A percentile compares a stretch with the other conserved stretches of the same genome.
phyloP scores from a whole-genome alignment of 2,113 vertebrate genomes.

The mouse (Mus musculus) region DNA sequence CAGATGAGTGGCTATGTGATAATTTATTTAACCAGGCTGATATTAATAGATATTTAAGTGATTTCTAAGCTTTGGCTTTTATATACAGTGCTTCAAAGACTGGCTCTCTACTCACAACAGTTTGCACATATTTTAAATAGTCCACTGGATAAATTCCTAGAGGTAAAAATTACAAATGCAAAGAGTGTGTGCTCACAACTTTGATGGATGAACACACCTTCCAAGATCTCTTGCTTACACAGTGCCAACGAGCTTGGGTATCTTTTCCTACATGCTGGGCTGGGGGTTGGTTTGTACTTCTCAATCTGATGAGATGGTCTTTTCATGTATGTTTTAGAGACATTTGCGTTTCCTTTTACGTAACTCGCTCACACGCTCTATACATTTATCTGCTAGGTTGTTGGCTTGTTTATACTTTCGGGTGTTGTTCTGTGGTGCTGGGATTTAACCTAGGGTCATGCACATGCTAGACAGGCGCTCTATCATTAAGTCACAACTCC shows the following conservation, averaged over 20 bases:
- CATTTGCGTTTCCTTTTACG: background rate
- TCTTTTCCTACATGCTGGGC: background rate
- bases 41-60: background rate
- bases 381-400: background rate
- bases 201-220: background rate
- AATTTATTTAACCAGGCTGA: background rate
- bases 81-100: conserved; percentile 31
- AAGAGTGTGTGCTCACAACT: background rate
- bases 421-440: background rate
- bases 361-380: background rate
- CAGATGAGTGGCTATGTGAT: background rate
- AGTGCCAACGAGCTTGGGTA: background rate
- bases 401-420: background rate
- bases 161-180: conserved; percentile 49
- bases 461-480: background rate
- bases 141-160: conserved; percentile 10
- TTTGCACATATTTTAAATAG: conserved; percentile 18
- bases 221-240: too few relatives aligned
- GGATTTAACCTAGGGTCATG: background rate
- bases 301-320: background rate
- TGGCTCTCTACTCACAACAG: background rate
- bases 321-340: background rate
- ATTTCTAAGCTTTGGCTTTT: background rate
- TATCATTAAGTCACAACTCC: background rate
- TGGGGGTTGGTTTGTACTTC: background rate